A percentile compares a stretch with the other conserved stretches of the same genome.
phyloP scores from a whole-genome alignment of 2,888 invertebrate species.

The Sepiola atlantica region DNA sequence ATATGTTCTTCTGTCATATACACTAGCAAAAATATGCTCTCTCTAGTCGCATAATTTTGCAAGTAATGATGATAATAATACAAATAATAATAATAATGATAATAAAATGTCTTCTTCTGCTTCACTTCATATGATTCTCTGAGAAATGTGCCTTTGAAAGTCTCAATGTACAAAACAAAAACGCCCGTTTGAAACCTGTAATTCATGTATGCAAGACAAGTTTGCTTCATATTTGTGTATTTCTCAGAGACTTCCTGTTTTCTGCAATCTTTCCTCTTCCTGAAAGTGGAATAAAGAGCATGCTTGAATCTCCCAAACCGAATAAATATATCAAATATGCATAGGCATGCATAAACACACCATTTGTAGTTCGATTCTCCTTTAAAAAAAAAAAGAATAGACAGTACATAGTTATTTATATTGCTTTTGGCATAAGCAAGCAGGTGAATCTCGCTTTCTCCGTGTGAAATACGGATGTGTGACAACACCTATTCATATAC shows the following conservation, averaged over 20 bases:
- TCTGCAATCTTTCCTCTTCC: neutral
- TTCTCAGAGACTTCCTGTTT: neutral
- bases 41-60: too few relatives aligned
- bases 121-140: neutral
- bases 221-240: neutral
- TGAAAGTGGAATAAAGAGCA: neutral
- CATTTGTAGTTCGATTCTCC: neutral
- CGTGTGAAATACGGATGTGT: neutral
- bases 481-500: neutral
- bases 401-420: neutral
- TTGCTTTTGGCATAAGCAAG: neutral
- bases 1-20: too few relatives aligned
- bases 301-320: neutral
- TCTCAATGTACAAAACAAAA: neutral
- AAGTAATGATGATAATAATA: too few relatives aligned
- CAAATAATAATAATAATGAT: too few relatives aligned
- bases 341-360: neutral
- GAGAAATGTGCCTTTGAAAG: neutral
- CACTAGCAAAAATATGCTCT: too few relatives aligned
- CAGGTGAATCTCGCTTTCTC: neutral
- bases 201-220: neutral
- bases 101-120: neutral
- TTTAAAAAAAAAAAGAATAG: neutral
- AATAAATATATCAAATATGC: neutral
- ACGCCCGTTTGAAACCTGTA: neutral